Evolutionary conservation across 2,113 vertebrate species (phyloP).

Genomic region (Cebus imitator): DNA sequence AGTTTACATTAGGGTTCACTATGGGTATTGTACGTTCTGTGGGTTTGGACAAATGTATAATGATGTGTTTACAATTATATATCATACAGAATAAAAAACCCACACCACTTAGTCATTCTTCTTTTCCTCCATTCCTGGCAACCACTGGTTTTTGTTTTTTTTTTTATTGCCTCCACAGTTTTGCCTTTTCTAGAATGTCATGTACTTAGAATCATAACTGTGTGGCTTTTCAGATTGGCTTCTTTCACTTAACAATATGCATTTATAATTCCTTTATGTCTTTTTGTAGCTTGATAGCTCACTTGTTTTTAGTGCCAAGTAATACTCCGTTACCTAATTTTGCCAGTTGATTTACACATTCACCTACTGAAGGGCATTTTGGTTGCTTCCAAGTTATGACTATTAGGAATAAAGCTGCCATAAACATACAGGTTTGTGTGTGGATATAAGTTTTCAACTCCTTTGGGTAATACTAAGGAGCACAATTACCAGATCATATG

Average conservation of each 20-base stretch:
- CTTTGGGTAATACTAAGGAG: not conserved
- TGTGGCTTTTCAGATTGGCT: not conserved
- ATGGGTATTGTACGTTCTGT: not conserved
- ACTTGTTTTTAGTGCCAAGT: not conserved
- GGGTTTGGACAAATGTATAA: not conserved
- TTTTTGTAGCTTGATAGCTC: not conserved
- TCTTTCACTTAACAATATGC: not conserved
- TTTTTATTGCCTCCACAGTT: not conserved
- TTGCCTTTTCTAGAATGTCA: not conserved
- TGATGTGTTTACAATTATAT: not conserved
- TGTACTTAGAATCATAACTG: not conserved
- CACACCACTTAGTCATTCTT: not conserved
- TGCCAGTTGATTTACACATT: not conserved
- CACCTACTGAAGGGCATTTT: not conserved
- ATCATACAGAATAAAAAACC: not conserved
- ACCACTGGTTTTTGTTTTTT: not conserved
- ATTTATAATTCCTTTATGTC: not conserved
- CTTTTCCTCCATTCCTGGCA: not conserved
- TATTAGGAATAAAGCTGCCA: not conserved
- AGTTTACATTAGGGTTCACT: not conserved
- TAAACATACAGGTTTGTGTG: not conserved
- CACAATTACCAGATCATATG: not conserved
- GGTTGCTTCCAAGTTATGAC: not conserved
- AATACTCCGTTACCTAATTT: not conserved
- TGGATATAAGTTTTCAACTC: not conserved